Percentiles rank a stretch among this genome's conserved stretches.
These are phyloP conservation scores for Parauchenoglanis ngamensis DNA, from an alignment of 2,797 vertebrate species.

Conservation along the genomic window DNA sequence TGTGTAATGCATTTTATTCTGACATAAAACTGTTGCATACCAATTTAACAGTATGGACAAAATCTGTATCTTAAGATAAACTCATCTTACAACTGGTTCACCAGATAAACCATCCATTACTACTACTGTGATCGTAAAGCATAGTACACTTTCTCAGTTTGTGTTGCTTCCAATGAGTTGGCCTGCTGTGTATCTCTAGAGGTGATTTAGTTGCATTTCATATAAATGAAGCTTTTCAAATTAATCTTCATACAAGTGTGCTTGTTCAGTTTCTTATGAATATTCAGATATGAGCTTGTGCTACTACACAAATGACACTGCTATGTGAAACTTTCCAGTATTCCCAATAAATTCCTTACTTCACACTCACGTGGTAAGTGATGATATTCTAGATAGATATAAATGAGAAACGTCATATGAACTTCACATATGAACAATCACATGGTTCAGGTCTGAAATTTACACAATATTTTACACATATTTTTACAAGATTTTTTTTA, in stretches of 20 bases:
- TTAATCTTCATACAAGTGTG: not conserved
- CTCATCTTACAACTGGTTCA: not conserved
- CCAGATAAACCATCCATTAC: not conserved
- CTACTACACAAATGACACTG: not conserved
- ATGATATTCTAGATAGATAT: not conserved
- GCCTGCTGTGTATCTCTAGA: not conserved
- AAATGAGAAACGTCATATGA: not conserved
- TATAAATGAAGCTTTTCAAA: conserved; percentile 6
- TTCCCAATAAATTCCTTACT: not conserved
- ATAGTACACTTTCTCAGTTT: not conserved
- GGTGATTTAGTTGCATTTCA: conserved; percentile 2
- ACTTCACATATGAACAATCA: not conserved
- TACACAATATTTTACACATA: too few species aligned
- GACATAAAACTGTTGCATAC: not conserved
- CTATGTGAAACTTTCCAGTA: not conserved
- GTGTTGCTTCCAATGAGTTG: not conserved
- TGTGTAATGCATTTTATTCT: not conserved
- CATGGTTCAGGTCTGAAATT: not conserved
- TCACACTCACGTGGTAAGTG: not conserved
- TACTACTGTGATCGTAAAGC: not conserved
- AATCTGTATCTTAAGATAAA: not conserved
- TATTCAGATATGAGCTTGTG: not conserved
- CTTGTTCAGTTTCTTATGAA: conserved; percentile 10
- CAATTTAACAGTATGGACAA: not conserved
- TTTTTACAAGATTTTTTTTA: not conserved